Evolutionary conservation across 2,113 vertebrate species (phyloP).

Genomic region (Okapia johnstoni): DNA sequence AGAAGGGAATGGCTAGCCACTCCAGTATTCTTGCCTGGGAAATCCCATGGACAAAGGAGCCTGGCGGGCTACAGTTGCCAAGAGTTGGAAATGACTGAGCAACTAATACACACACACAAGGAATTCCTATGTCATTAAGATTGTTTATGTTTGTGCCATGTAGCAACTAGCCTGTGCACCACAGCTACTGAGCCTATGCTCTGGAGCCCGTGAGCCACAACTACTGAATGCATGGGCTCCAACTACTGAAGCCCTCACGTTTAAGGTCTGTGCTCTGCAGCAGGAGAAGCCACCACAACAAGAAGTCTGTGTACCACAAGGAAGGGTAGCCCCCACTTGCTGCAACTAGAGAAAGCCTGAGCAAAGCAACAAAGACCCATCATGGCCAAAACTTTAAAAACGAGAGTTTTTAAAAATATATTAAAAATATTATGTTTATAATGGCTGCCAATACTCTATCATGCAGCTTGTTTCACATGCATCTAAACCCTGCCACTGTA

Average conservation of each 20-base stretch:
- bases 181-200: background rate
- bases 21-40: background rate
- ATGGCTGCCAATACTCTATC: background rate
- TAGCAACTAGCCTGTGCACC: background rate
- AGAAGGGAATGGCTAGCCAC: background rate
- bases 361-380: background rate
- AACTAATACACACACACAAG: background rate
- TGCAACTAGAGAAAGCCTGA: background rate
- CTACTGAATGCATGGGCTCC: background rate
- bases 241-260: background rate
- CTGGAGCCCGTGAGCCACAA: background rate
- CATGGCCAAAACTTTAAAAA: background rate
- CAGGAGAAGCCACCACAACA: background rate
- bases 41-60: background rate
- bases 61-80: background rate
- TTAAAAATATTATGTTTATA: background rate
- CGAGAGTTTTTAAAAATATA: background rate
- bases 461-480: background rate
- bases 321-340: fast-evolving
- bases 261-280: background rate
- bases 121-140: background rate
- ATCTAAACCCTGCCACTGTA: background rate
- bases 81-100: background rate
- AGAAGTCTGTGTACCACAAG: background rate
- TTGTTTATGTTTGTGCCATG: background rate